Percentiles rank a stretch among this genome's conserved stretches.
These are phyloP conservation scores for Amphimedon queenslandica DNA, from an alignment of 37 sponge, comb jelly and placozoan species.

Conservation along the genomic window DNA sequence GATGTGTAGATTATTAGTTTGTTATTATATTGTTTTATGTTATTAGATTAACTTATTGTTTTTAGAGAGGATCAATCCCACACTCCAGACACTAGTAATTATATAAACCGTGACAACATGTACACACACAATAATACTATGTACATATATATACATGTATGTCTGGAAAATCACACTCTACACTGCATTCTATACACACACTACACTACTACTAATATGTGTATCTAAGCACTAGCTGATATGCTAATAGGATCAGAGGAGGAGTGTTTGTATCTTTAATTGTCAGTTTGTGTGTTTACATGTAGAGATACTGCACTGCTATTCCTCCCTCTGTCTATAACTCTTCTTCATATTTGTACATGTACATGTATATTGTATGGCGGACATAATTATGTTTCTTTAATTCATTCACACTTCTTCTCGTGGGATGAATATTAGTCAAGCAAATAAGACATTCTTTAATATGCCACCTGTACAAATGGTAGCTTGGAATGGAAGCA, in stretches of 20 bases:
- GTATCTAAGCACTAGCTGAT: not conserved
- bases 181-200: not conserved
- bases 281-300: slow-evolving; percentile 28
- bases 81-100: not conserved
- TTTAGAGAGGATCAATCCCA: too few species aligned
- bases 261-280: not conserved
- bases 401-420: too few species aligned
- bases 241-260: not conserved
- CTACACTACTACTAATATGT: not conserved
- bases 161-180: not conserved
- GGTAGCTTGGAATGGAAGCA: too few species aligned
- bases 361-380: too few species aligned
- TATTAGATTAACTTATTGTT: too few species aligned
- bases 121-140: not conserved
- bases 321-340: slow-evolving; percentile 38
- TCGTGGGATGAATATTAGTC: too few species aligned
- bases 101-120: not conserved
- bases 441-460: too few species aligned
- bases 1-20: not conserved
- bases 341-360: slow-evolving; percentile 32
- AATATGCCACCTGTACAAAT: too few species aligned
- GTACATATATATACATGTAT: not conserved
- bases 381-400: too few species aligned
- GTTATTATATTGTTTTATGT: not conserved
- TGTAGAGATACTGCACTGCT: slow-evolving; percentile 36